Evolutionary conservation across 2,113 vertebrate species (phyloP).

Genomic region (Aspidoscelis tigris): DNA sequence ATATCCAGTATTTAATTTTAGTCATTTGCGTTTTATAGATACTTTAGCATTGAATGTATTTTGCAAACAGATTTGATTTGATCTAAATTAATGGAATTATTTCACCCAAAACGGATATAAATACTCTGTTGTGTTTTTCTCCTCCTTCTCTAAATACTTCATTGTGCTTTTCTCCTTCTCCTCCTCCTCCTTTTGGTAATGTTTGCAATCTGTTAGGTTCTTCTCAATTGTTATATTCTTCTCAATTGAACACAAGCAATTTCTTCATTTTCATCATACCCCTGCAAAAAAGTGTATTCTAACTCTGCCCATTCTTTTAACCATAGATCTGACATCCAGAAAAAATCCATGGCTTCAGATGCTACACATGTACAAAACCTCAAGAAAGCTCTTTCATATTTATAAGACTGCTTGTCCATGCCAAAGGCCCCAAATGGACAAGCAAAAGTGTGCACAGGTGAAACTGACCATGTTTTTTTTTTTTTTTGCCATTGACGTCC

Average conservation of each 20-base stretch:
- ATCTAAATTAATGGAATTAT: not conserved
- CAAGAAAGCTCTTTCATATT: not conserved
- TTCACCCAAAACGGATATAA: constrained; percentile 12
- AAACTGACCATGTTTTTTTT: too few species aligned
- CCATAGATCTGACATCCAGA: not conserved
- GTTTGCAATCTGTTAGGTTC: not conserved
- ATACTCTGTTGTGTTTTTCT: constrained; percentile 2
- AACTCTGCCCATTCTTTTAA: not conserved
- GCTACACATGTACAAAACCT: not conserved
- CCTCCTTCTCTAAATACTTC: not conserved
- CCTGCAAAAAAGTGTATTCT: not conserved
- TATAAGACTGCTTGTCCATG: not conserved
- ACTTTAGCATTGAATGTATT: constrained; percentile 12
- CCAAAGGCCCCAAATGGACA: not conserved
- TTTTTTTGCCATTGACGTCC: too few species aligned
- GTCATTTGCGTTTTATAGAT: not conserved
- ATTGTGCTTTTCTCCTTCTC: not conserved
- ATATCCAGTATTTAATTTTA: constrained; percentile 32
- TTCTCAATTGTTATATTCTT: not conserved
- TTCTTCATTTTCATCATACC: constrained; percentile 16
- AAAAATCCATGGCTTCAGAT: not conserved
- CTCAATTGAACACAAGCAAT: not conserved
- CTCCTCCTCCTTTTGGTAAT: too few species aligned
- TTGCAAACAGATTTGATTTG: not conserved
- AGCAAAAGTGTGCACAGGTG: not conserved